Evolutionary conservation across 2,797 vertebrate genomes (phyloP).

Genomic region (Chelon auratus): DNA sequence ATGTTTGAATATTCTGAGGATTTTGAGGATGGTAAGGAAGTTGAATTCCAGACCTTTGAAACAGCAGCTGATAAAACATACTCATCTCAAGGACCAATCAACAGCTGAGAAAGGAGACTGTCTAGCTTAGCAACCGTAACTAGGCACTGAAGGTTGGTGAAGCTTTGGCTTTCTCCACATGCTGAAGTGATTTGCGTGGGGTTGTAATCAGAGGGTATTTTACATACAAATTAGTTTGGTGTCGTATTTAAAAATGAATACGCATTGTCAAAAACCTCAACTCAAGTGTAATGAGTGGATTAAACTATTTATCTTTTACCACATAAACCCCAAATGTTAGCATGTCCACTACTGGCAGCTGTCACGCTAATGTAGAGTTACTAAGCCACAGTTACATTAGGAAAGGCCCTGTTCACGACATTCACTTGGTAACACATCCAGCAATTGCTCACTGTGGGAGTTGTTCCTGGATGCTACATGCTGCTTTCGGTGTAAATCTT

Average conservation of each 20-base stretch:
- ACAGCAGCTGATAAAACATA: constrained; percentile 1
- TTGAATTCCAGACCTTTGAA: not conserved
- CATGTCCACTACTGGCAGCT: not conserved
- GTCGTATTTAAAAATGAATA: not conserved
- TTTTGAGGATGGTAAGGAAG: not conserved
- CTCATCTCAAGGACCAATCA: not conserved
- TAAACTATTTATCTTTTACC: not conserved
- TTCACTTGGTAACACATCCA: no score
- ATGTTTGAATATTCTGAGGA: not conserved
- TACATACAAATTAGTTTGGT: not conserved
- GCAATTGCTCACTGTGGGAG: no score
- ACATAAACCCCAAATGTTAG: not conserved
- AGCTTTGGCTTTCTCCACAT: not conserved
- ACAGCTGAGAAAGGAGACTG: not conserved
- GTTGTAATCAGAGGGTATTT: not conserved
- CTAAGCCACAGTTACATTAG: no score
- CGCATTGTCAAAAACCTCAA: not conserved
- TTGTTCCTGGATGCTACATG: no score
- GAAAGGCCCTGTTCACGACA: no score
- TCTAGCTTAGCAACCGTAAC: not conserved
- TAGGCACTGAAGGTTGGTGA: not conserved
- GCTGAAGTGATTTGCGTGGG: not conserved
- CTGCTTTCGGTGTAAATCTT: no score
- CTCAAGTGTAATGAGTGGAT: not conserved
- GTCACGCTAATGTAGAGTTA: no score